Conservation (phyloP, 2,797 vertebrate species). For the Manis crassicaudata region DNA sequence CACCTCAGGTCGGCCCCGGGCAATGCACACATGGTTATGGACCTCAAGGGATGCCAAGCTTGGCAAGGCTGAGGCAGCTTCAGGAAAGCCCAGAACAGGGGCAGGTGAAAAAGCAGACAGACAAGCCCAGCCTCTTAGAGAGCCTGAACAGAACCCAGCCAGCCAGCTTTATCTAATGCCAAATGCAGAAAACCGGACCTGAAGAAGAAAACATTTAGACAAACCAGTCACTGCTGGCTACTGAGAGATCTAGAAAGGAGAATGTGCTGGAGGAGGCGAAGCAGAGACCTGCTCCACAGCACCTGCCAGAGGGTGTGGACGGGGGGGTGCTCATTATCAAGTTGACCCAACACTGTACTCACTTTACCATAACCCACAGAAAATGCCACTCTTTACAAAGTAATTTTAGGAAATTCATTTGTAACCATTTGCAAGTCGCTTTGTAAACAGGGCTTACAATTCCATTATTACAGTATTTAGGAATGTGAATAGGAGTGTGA, state of each 20-base stretch:
- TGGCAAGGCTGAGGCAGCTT: no score
- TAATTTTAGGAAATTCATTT: background rate
- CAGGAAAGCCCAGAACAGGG: no score
- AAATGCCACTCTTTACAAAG: fast-evolving
- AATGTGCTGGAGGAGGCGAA: no score
- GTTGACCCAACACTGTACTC: no score
- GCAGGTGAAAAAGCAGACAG: background rate
- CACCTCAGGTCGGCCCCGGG: background rate
- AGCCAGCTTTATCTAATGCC: background rate
- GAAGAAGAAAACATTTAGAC: fast-evolving
- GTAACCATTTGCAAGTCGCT: background rate
- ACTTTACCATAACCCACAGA: no score
- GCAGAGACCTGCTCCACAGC: background rate
- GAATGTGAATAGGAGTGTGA: fast-evolving
- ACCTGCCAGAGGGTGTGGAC: no score
- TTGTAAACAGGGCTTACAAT: background rate
- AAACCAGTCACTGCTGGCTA: fast-evolving
- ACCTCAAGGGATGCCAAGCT: no score
- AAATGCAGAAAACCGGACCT: background rate
- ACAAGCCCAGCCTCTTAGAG: fast-evolving
- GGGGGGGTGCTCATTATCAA: no score
- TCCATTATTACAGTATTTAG: background rate
- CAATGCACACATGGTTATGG: no score
- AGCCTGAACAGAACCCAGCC: background rate
- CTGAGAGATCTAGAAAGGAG: background rate